These are phyloP conservation scores for Typhlomys cinereus DNA, from an alignment of 2,113 vertebrate species.

Conservation along the genomic window DNA sequence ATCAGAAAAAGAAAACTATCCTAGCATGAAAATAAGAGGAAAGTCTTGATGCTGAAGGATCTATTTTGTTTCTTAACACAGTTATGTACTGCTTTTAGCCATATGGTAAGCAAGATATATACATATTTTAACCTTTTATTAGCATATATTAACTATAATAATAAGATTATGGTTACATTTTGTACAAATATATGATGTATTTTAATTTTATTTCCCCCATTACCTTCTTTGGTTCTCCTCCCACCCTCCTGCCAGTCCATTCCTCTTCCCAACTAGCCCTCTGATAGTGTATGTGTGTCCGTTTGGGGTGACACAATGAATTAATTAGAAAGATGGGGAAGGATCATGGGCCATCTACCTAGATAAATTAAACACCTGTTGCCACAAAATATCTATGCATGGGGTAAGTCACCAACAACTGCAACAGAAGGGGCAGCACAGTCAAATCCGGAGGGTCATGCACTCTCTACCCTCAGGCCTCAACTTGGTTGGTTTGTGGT, in stretches of 20 bases:
- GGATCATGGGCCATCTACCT: background rate
- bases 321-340: background rate
- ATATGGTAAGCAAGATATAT: background rate
- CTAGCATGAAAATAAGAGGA: slow-evolving; percentile 39
- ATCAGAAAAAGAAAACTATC: slow-evolving; percentile 51
- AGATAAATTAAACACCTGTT: slow-evolving; percentile 27
- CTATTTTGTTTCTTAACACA: slow-evolving; percentile 36
- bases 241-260: background rate
- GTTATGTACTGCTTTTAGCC: background rate
- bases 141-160: background rate
- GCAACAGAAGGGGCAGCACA: background rate
- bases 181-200: background rate
- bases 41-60: slow-evolving; percentile 42
- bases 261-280: background rate
- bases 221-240: background rate
- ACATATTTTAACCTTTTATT: background rate
- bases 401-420: background rate
- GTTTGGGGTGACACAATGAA: background rate
- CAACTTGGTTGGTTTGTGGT: background rate
- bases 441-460: background rate
- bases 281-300: no score
- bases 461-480: background rate
- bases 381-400: background rate
- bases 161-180: background rate
- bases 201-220: background rate